A percentile compares a stretch with the other conserved stretches of the same genome.
phyloP scores from a whole-genome alignment of 2,797 vertebrate genomes.

The Ctenochaetus hawaiiensis region DNA sequence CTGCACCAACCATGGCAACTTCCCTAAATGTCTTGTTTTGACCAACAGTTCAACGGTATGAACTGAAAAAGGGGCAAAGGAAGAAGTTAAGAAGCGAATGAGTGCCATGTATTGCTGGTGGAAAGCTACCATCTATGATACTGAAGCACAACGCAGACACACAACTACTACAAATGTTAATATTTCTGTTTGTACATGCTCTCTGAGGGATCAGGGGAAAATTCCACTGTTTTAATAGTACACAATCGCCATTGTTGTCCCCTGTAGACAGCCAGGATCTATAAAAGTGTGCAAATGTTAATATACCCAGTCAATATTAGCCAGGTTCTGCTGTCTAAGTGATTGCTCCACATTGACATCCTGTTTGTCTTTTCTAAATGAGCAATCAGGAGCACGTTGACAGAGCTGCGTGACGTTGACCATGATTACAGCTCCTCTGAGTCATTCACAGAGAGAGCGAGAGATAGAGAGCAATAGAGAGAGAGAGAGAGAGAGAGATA shows the following conservation, averaged over 20 bases:
- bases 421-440: slow-evolving; percentile 41
- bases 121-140: not conserved
- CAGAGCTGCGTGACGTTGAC: slow-evolving; percentile 38
- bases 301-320: slow-evolving; percentile 27
- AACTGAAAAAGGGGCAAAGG: too few relatives aligned
- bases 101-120: not conserved
- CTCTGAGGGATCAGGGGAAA: not conserved
- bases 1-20: too few relatives aligned
- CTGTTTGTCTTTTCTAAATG: slow-evolving; percentile 55
- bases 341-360: slow-evolving; percentile 47
- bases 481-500: not conserved
- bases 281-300: slow-evolving; percentile 24
- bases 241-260: not conserved
- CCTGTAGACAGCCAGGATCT: not conserved
- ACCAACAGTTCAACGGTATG: too few relatives aligned
- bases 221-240: not conserved
- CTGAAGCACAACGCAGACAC: not conserved
- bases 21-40: too few relatives aligned
- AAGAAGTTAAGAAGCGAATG: too few relatives aligned
- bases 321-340: slow-evolving; percentile 11
- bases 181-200: not conserved
- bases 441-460: slow-evolving; percentile 13
- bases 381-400: slow-evolving; percentile 53
- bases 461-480: not conserved
- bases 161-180: not conserved